Percentiles rank a stretch among this genome's conserved stretches.
Conservation (phyloP, 2,113 vertebrate genomes). For the Rafetus swinhoei region DNA sequence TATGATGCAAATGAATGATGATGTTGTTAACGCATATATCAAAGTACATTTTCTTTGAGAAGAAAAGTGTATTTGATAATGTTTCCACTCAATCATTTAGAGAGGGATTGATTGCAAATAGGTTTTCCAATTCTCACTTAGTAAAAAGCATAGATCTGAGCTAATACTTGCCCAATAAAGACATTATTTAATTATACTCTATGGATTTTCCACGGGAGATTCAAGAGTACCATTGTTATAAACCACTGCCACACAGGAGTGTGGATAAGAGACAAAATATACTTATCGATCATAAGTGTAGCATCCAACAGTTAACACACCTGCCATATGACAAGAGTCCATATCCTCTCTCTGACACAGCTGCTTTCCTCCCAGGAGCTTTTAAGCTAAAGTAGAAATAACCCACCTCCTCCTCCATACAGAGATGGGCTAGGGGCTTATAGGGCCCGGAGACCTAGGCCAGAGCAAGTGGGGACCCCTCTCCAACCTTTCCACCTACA, state of each 20-base stretch:
- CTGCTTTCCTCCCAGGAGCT: neutral
- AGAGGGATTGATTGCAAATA: neutral
- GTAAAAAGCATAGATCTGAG: neutral
- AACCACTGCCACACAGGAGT: neutral
- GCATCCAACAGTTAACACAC: neutral
- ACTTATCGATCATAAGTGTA: neutral
- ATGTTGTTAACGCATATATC: neutral
- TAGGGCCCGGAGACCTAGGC: too few species aligned
- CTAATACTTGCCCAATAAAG: neutral
- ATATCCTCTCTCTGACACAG: neutral
- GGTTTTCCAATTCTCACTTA: neutral
- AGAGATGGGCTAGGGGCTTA: too few species aligned
- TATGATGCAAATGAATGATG: neutral
- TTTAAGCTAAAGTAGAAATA: neutral
- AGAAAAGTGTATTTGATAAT: neutral
- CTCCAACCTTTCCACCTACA: too few species aligned
- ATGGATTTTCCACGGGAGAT: neutral
- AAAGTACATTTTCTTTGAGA: neutral
- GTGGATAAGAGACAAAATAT: neutral
- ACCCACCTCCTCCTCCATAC: neutral
- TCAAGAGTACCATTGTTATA: neutral
- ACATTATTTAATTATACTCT: neutral
- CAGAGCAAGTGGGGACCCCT: too few species aligned
- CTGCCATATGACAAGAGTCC: neutral
- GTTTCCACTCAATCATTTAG: neutral